These are phyloP conservation scores for Corythornis madagascariensis DNA, from an alignment of 2,113 vertebrate species.

Conservation along the genomic window DNA sequence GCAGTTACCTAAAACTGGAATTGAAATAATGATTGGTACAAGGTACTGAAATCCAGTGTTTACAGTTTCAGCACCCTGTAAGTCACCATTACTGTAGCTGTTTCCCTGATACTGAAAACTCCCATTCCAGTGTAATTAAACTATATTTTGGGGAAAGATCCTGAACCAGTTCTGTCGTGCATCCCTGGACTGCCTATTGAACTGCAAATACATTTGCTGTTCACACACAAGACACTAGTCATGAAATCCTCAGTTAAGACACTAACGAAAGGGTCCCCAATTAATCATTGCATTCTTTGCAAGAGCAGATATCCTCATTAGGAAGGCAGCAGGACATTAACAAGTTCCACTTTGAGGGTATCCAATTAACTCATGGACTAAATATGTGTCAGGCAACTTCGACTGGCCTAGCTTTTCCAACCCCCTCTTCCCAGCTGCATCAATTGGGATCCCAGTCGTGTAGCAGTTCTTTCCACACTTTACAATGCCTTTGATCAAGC, in stretches of 20 bases:
- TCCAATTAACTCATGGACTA: constrained; percentile 49
- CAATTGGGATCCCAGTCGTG: background rate
- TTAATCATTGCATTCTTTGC: constrained; percentile 36
- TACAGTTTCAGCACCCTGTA: background rate
- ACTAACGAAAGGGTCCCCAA: constrained; percentile 10
- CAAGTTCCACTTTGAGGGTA: constrained; percentile 4
- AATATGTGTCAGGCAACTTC: constrained; percentile 10
- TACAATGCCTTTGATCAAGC: background rate
- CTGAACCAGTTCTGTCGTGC: background rate
- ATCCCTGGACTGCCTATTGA: background rate
- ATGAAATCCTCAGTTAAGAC: constrained; percentile 38
- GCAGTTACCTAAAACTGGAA: no score
- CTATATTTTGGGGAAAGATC: background rate
- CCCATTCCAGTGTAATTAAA: background rate
- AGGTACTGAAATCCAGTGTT: background rate
- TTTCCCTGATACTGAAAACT: background rate
- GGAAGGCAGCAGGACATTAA: constrained; percentile 8
- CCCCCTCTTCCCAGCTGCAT: background rate
- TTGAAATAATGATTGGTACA: background rate
- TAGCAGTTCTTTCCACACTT: background rate
- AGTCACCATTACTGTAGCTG: background rate
- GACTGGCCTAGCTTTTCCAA: background rate
- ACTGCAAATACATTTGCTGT: constrained; percentile 1
- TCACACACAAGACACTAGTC: background rate
- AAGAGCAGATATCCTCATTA: constrained; percentile 48